Evolutionary conservation across 2,113 vertebrate genomes (phyloP).

Genomic region (Eretmochelys imbricata): DNA sequence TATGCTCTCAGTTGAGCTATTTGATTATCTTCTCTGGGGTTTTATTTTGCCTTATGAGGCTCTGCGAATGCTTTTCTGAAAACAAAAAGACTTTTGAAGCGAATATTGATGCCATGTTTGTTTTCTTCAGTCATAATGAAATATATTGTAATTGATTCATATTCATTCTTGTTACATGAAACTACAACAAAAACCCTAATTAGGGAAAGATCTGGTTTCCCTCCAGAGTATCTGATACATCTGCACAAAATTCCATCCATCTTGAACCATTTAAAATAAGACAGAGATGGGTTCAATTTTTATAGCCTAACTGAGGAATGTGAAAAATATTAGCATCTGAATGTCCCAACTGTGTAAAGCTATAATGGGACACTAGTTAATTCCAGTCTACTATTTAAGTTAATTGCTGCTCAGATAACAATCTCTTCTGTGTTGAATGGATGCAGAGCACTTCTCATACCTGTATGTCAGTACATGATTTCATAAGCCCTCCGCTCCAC

Average conservation of each 20-base stretch:
- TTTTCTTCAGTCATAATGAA: slow-evolving; percentile 44
- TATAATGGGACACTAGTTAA: neutral
- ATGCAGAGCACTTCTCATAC: slow-evolving; percentile 44
- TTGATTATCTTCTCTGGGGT: slow-evolving; percentile 51
- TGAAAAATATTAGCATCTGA: slow-evolving; percentile 29
- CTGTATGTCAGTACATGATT: slow-evolving; percentile 52
- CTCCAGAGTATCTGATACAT: slow-evolving; percentile 51
- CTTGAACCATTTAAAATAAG: slow-evolving; percentile 48
- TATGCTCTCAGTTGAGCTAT: slow-evolving; percentile 57
- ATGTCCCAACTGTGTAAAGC: neutral
- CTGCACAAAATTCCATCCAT: slow-evolving; percentile 63
- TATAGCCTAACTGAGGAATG: neutral
- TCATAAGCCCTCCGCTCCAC: neutral
- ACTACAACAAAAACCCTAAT: slow-evolving; percentile 23
- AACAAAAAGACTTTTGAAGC: slow-evolving; percentile 36
- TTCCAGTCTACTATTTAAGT: slow-evolving; percentile 12
- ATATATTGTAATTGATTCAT: slow-evolving; percentile 46
- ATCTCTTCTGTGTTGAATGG: slow-evolving; percentile 34
- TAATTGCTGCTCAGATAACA: slow-evolving; percentile 33
- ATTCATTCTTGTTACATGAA: slow-evolving; percentile 21
- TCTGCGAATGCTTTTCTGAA: slow-evolving; percentile 50
- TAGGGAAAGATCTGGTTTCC: slow-evolving; percentile 44
- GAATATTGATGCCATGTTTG: slow-evolving; percentile 49
- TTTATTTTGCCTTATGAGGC: slow-evolving; percentile 68
- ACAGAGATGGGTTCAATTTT: neutral